A percentile compares a stretch with the other conserved stretches of the same genome.
Evolutionary conservation across 35 echinoderm and acorn worm genomes (phyloP).

Genomic region (Patiria miniata): DNA sequence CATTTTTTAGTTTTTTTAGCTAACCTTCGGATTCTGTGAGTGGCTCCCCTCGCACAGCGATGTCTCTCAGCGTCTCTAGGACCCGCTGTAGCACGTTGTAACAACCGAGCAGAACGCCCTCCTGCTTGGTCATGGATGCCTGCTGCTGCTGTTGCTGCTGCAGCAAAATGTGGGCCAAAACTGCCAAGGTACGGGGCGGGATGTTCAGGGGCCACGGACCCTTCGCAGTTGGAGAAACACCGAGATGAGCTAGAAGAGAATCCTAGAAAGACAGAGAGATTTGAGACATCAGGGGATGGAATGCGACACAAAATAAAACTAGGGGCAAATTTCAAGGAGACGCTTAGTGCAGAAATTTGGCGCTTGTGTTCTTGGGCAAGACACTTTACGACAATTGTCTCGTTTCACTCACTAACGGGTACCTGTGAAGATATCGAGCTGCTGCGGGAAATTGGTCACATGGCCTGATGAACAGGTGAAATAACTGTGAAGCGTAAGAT

Average conservation of each 20-base stretch:
- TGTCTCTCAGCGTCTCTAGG: slow-evolving; percentile 70
- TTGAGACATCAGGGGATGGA: neutral
- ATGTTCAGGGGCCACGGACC: slow-evolving; percentile 83
- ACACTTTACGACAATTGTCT: no score
- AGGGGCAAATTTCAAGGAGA: neutral
- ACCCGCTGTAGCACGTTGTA: slow-evolving; percentile 74
- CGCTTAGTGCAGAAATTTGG: neutral
- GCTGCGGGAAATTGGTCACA: no score
- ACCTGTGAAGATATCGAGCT: no score
- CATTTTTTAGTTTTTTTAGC: no score
- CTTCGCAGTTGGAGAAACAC: slow-evolving; percentile 54
- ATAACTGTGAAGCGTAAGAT: no score
- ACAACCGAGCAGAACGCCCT: slow-evolving; percentile 49
- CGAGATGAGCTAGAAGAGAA: slow-evolving; percentile 53
- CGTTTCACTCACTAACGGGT: no score
- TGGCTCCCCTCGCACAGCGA: slow-evolving; percentile 55
- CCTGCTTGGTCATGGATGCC: neutral
- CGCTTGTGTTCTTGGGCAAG: no score
- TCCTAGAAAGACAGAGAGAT: slow-evolving; percentile 34
- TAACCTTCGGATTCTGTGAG: slow-evolving; percentile 67
- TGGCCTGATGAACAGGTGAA: no score
- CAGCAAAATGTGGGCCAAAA: slow-evolving; percentile 80
- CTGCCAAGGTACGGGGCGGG: slow-evolving; percentile 76
- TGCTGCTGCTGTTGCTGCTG: slow-evolving; percentile 47
- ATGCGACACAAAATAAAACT: neutral